Conservation (phyloP, 2,888 invertebrate species). For the Mellilla xanthometata region DNA sequence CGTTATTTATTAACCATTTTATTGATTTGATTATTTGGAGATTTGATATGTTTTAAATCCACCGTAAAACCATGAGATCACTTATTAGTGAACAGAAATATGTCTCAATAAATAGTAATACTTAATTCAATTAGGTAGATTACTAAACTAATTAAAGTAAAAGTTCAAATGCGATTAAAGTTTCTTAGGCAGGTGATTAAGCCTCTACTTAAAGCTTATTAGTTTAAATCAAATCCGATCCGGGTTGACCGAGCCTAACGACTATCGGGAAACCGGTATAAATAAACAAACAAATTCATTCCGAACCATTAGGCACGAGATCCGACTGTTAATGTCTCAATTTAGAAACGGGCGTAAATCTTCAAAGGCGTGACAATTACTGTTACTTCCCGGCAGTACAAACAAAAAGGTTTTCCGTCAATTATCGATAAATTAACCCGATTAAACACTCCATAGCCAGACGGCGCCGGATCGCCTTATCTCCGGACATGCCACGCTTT, state of each 20-base stretch:
- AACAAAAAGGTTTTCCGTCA: conserved; percentile 82
- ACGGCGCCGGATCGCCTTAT: conserved; percentile 78
- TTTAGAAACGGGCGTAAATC: conserved; percentile 82
- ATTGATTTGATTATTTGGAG: conserved; percentile 14
- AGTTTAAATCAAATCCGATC: conserved; percentile 52
- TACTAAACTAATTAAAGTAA: conserved; percentile 20
- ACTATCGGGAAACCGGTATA: conserved; percentile 68
- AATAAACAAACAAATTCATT: conserved; percentile 80
- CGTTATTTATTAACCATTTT: conserved; percentile 15
- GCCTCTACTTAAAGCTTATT: conserved; percentile 47
- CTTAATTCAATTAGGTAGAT: conserved; percentile 5
- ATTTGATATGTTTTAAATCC: conserved; percentile 10
- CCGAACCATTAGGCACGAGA: conserved; percentile 81
- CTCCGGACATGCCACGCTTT: conserved; percentile 79
- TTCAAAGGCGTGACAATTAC: conserved; percentile 83
- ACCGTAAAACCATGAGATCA: conserved; percentile 18
- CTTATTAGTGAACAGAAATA: conserved; percentile 12
- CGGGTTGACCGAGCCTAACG: conserved; percentile 51
- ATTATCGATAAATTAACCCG: conserved; percentile 83
- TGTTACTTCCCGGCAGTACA: conserved; percentile 81
- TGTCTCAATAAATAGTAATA: not conserved
- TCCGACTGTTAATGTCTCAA: conserved; percentile 82
- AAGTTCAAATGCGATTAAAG: conserved; percentile 20
- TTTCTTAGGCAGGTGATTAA: conserved; percentile 18
- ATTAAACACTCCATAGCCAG: conserved; percentile 75